Evolutionary conservation across 1,140 invertebrate genomes (phyloP).

Genomic region (Coptotermes formosanus): DNA sequence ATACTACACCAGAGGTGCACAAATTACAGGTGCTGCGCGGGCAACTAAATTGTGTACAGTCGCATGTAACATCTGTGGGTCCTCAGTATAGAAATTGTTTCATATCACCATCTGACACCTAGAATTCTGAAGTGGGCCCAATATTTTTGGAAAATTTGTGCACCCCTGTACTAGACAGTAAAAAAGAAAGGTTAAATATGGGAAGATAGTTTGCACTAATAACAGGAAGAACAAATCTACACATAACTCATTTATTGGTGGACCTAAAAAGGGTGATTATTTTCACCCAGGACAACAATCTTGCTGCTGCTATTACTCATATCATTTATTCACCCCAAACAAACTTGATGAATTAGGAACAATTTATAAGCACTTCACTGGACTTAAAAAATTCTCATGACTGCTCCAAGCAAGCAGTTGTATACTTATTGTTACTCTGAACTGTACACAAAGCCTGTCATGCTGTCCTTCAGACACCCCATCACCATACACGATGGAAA

Average conservation of each 20-base stretch:
- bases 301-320: not conserved
- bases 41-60: too few species aligned
- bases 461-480: not conserved
- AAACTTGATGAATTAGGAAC: slow-evolving; percentile 19
- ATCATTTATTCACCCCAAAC: slow-evolving; percentile 11
- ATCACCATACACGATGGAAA: not conserved
- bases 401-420: not conserved
- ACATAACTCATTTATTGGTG: not conserved
- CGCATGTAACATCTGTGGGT: too few species aligned
- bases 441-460: not conserved
- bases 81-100: too few species aligned
- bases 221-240: not conserved
- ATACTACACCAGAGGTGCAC: not conserved
- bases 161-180: not conserved
- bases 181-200: not conserved
- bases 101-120: too few species aligned
- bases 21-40: too few species aligned
- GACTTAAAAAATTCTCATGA: not conserved
- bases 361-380: slow-evolving; percentile 26
- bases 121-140: too few species aligned
- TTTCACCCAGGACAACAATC: not conserved
- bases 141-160: too few species aligned
- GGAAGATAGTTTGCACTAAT: not conserved
- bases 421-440: not conserved
- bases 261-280: not conserved